phyloP scores from a whole-genome alignment of 1,140 invertebrate species.

The Aphidius gifuensis region DNA sequence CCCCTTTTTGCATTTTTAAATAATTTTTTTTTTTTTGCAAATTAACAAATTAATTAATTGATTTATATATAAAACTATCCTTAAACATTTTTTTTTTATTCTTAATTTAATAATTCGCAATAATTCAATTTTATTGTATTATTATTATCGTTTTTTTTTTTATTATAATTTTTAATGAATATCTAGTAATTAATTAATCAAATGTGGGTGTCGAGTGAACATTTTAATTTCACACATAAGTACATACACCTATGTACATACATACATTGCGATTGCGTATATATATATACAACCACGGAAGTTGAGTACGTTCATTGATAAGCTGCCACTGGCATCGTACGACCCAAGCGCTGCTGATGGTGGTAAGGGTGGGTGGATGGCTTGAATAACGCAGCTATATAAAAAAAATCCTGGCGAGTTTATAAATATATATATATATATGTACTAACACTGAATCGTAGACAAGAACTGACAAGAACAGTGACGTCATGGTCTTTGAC shows the following conservation, averaged over 20 bases:
- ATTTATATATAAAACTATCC: no score
- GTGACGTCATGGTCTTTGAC: no score
- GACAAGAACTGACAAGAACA: no score
- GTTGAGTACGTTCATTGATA: conserved; percentile 31
- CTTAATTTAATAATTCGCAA: no score
- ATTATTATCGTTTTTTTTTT: conserved; percentile 4
- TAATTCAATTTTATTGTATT: not conserved
- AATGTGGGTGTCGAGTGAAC: not conserved
- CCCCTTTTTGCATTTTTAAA: no score
- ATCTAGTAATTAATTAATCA: not conserved
- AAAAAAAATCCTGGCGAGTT: no score
- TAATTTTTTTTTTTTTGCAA: no score
- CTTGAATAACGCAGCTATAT: not conserved
- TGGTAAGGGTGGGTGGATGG: conserved; percentile 5
- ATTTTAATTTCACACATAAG: not conserved
- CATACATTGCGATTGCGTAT: not conserved
- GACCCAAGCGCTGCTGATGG: conserved; percentile 3
- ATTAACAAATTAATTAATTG: no score
- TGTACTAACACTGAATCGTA: no score
- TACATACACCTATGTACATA: not conserved
- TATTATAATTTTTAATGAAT: not conserved
- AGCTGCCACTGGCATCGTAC: conserved; percentile 21
- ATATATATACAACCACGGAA: conserved; percentile 5
- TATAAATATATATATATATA: no score
- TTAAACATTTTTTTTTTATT: no score